Percentiles rank a stretch among this genome's conserved stretches.
Conservation (phyloP, 2,888 invertebrate genomes). For the Meiosimyza decipiens region DNA sequence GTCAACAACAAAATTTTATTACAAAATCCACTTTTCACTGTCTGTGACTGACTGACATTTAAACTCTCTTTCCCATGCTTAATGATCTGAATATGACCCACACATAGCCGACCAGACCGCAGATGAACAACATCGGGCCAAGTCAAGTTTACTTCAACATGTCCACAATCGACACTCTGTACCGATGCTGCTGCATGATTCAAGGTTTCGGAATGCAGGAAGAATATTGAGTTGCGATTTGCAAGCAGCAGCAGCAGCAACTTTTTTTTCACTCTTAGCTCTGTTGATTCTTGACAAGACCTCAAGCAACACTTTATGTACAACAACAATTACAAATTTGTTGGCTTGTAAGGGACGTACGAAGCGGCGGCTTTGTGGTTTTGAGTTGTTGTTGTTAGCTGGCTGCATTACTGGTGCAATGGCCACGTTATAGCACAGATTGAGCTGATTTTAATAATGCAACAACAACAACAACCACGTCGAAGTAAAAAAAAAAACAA, state of each 20-base stretch:
- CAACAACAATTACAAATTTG: too few species aligned
- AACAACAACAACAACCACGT: slow-evolving; percentile 26
- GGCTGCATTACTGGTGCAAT: background rate
- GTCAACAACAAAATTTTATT: slow-evolving; percentile 26
- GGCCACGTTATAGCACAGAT: slow-evolving; percentile 9
- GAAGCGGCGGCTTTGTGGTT: background rate
- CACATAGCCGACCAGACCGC: background rate
- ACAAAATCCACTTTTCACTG: slow-evolving; percentile 2
- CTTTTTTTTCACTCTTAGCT: background rate
- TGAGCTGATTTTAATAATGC: slow-evolving; percentile 20
- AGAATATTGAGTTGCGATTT: slow-evolving; percentile 62
- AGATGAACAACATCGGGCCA: background rate
- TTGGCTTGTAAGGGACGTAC: too few species aligned
- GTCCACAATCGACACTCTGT: background rate
- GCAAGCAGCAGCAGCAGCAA: background rate
- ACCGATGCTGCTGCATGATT: slow-evolving; percentile 54
- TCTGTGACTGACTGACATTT: slow-evolving; percentile 13
- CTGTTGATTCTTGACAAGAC: background rate
- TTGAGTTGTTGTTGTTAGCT: slow-evolving; percentile 4
- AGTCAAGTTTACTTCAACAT: too few species aligned
- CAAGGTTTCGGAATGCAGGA: slow-evolving; percentile 68
- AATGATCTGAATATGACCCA: slow-evolving; percentile 14
- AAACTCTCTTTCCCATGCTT: slow-evolving; percentile 17
- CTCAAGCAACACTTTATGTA: too few species aligned
- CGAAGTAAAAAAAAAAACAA: slow-evolving; percentile 37